Evolutionary conservation across 2,113 vertebrate genomes (phyloP).

Genomic region (human (Homo sapiens)): DNA sequence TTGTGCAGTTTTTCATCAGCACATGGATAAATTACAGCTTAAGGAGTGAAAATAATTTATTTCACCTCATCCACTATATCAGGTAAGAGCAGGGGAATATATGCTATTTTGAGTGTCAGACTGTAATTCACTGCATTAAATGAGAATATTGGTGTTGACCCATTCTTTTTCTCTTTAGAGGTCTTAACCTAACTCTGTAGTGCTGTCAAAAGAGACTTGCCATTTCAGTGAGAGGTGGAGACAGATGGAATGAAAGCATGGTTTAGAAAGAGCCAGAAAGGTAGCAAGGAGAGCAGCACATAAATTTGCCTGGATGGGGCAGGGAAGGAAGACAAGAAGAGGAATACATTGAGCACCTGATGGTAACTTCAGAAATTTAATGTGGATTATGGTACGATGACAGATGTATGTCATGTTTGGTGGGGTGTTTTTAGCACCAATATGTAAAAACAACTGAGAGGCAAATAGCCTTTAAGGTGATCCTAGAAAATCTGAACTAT

Average conservation of each 20-base stretch:
- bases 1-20: background rate
- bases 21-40: background rate
- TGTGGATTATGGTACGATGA: background rate
- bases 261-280: background rate
- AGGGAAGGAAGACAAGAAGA: background rate
- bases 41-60: background rate
- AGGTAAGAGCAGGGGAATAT: background rate
- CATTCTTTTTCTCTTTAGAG: background rate
- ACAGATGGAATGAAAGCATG: background rate
- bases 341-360: background rate
- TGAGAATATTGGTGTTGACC: conserved; percentile 8
- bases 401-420: background rate
- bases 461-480: background rate
- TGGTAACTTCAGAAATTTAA: background rate
- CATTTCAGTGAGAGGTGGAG: background rate
- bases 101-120: background rate
- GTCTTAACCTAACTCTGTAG: background rate
- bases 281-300: background rate
- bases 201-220: background rate
- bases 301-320: background rate
- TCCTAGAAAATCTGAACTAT: background rate
- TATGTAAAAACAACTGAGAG: background rate
- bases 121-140: background rate
- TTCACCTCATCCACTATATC: background rate
- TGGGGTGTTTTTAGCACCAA: background rate